Base-by-base conservation (phyloP, 1,140 invertebrate genomes). In the Melitaea cinxia region DNA sequence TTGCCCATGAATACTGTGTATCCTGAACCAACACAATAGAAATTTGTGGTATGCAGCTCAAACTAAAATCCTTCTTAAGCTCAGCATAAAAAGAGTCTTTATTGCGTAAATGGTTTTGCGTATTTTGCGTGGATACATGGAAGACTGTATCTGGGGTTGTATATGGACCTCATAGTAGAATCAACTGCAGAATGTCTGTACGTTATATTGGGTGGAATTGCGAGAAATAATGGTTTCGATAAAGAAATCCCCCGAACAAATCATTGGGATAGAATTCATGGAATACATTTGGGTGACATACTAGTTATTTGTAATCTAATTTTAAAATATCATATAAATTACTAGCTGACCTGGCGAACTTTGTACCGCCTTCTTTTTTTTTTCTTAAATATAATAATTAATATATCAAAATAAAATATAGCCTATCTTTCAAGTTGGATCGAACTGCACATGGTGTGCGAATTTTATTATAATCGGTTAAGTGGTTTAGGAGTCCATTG, bases 1-100 rank as follows among this genome's bases (percentile, higher is more conserved):
- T 68, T 68, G 65, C 65, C 52, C 65, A 68, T 68, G 65, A 68
- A 68, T 68, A 62, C 58, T 19, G 30, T 54, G 24, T 47, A 67
- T 37, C 37, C 39, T 30, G 55, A 53, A 12, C 57, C 23, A 47
- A 17, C 47, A 55, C 12, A 19, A 45, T 17, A 45, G 9, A 10
- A 26, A 4, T n/a, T n/a, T n/a, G 9, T 14, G 3, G 4, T 12
- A 50, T 26, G 7, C 21, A 45, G 17, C 0, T 7, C 15, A 45
- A 19, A 1, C 15, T 19, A 45, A 9, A 19, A 45, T 17, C 6
- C 15, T 0, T 2, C n/a, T 12, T 45, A 19, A 7, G 3, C 7
- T 45, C 39, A 19, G 7, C 1, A 10, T 5, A 28, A 15, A 9
- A 54, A 47, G 10, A 14, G 3, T 12, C 10, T 9, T 30, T 42